These are phyloP conservation scores for Agrotis exclamationis DNA, from an alignment of 2,888 invertebrate species.

Conservation along the genomic window DNA sequence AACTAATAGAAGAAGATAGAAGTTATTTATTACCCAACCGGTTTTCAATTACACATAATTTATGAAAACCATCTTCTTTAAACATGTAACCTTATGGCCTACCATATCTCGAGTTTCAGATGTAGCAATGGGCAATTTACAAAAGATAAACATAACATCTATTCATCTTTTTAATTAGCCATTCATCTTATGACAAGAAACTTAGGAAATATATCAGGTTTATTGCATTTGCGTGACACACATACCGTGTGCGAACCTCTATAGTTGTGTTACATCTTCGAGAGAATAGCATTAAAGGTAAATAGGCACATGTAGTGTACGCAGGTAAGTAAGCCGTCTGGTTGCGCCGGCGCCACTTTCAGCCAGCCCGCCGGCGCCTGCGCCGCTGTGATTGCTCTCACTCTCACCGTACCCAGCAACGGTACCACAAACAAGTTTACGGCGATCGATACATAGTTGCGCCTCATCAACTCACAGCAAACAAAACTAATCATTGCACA, in stretches of 20 bases:
- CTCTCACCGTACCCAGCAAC: conserved; percentile 67
- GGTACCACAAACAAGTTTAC: conserved; percentile 77
- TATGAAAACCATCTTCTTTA: conserved; percentile 40
- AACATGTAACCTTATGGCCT: conserved; percentile 21
- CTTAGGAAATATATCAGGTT: conserved; percentile 53
- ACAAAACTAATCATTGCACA: conserved; percentile 28
- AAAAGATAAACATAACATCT: conserved; percentile 30
- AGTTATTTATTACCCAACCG: conserved; percentile 15
- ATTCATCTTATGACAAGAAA: conserved; percentile 40
- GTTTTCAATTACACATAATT: conserved; percentile 29
- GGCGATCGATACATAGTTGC: conserved; percentile 57
- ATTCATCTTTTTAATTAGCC: conserved; percentile 53
- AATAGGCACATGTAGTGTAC: conserved; percentile 44
- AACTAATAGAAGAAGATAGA: not conserved
- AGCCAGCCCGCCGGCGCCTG: conserved; percentile 47
- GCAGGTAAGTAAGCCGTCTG: conserved; percentile 59
- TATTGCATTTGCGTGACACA: conserved; percentile 24
- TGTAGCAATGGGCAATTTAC: conserved; percentile 39
- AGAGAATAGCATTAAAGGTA: conserved; percentile 35
- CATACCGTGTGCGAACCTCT: not conserved
- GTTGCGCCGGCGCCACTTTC: conserved; percentile 61
- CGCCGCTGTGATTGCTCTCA: conserved; percentile 63
- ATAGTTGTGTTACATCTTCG: conserved; percentile 15
- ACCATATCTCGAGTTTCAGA: conserved; percentile 31
- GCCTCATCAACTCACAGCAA: conserved; percentile 41